Percentiles rank a stretch among this genome's conserved stretches.
Conservation (phyloP, 2,797 vertebrate species). For the Arvicola amphibius region DNA sequence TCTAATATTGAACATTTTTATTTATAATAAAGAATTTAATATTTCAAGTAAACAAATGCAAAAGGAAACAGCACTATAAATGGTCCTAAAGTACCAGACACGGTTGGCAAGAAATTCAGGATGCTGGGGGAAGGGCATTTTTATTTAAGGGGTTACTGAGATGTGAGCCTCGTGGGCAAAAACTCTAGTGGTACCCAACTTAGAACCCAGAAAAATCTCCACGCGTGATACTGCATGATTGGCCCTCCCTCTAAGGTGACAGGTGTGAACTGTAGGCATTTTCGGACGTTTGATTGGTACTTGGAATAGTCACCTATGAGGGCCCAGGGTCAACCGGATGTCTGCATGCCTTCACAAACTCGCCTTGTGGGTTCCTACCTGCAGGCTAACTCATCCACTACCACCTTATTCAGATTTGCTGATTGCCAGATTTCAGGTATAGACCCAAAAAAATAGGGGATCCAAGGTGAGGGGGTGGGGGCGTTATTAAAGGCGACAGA, state of each 20-base stretch:
- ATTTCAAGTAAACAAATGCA: not conserved
- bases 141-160: not conserved
- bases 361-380: conserved; percentile 61
- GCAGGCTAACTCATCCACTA: conserved; percentile 77
- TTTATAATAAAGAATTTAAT: not conserved
- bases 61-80: not conserved
- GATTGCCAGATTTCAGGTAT: conserved; percentile 78
- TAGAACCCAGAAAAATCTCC: not conserved
- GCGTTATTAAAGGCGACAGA: not conserved
- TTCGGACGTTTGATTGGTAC: conserved; percentile 63
- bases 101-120: not conserved
- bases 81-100: too few species aligned
- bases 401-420: conserved; percentile 77
- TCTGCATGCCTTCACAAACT: conserved; percentile 72
- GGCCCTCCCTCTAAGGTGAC: not conserved
- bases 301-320: conserved; percentile 70
- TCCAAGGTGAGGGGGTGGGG: not conserved
- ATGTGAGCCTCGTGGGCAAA: fast-evolving
- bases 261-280: not conserved
- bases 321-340: conserved; percentile 73
- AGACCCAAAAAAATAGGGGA: conserved; percentile 73
- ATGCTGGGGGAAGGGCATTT: not conserved
- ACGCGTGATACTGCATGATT: conserved; percentile 16
- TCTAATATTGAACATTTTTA: not conserved
- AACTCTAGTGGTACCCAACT: not conserved